phyloP scores from a whole-genome alignment of 2,797 vertebrate species.

The Muscicapa comitata region DNA sequence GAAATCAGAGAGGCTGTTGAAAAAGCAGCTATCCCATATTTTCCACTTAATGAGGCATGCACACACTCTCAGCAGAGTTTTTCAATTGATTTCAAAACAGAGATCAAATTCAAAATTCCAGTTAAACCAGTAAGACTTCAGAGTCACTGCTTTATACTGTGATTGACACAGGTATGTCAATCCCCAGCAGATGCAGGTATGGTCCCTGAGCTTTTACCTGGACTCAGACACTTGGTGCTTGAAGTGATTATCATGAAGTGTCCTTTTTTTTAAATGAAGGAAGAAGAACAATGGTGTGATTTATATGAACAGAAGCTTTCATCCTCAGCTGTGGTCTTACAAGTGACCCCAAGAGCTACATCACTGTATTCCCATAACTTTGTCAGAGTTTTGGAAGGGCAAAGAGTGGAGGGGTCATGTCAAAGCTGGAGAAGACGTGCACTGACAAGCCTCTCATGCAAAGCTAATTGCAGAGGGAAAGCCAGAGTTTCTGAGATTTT shows the following conservation, averaged over 20 bases:
- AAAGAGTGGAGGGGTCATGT: background rate
- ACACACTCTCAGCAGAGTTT: background rate
- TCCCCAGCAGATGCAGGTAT: background rate
- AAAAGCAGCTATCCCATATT: background rate
- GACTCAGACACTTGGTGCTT: background rate
- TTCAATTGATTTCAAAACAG: background rate
- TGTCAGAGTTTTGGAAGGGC: background rate
- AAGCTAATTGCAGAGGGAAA: conserved; percentile 5
- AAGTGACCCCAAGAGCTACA: background rate
- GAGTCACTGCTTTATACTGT: background rate
- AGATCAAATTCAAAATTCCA: background rate
- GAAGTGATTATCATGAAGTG: background rate
- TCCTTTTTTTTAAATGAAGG: background rate
- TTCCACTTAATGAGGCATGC: background rate
- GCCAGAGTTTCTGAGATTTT: background rate
- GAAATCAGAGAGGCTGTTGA: background rate
- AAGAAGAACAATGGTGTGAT: background rate
- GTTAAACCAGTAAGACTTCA: background rate
- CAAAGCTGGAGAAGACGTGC: background rate
- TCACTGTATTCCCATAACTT: background rate
- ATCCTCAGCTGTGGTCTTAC: background rate
- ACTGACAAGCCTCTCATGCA: conserved; percentile 2
- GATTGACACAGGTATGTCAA: background rate
- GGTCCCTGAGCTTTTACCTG: background rate
- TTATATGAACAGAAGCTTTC: background rate